Conservation (phyloP, 2,888 invertebrate genomes). For the Willowsia nigromaculata region DNA sequence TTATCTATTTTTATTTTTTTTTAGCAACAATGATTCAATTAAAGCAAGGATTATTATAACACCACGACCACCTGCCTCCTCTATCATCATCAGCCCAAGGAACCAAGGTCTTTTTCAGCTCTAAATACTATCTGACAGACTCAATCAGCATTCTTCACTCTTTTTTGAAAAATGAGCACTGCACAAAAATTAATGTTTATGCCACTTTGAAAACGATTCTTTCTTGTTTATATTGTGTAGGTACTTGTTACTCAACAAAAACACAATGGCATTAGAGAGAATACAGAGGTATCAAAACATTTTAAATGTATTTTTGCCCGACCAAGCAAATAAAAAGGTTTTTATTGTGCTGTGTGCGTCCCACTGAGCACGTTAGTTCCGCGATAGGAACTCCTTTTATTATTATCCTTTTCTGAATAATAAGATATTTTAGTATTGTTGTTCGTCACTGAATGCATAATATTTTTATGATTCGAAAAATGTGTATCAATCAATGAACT, state of each 20-base stretch:
- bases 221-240: not conserved
- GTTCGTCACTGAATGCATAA: not conserved
- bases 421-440: not conserved
- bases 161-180: constrained; percentile 14
- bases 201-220: not conserved
- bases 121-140: constrained; percentile 53
- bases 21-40: constrained; percentile 25
- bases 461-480: constrained; percentile 15
- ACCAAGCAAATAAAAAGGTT: constrained; percentile 21
- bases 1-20: not conserved
- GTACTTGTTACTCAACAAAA: not conserved
- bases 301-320: not conserved
- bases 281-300: not conserved
- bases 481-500: constrained; percentile 17
- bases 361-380: constrained; percentile 41
- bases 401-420: too few relatives aligned
- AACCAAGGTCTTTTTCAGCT: constrained; percentile 65
- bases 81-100: too few relatives aligned
- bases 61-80: too few relatives aligned
- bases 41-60: constrained; percentile 12
- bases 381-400: constrained; percentile 25
- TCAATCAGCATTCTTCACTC: constrained; percentile 48
- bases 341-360: constrained; percentile 2
- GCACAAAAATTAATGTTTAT: not conserved
- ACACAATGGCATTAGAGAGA: not conserved